Percentiles rank a stretch among this genome's conserved stretches.
These are phyloP conservation scores for Stictonetta naevosa DNA, from an alignment of 2,113 vertebrate species.

Conservation along the genomic window DNA sequence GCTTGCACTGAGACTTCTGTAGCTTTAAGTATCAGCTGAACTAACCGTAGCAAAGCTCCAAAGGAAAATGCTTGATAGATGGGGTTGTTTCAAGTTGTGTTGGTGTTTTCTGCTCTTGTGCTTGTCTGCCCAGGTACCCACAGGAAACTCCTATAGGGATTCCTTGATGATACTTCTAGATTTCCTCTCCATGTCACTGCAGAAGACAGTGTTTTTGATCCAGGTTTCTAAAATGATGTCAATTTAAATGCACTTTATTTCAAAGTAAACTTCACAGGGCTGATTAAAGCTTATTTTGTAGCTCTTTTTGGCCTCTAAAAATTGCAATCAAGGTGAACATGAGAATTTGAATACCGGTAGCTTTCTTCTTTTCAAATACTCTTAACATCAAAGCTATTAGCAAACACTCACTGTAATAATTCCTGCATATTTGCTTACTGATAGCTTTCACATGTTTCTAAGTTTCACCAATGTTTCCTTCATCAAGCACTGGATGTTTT, in stretches of 20 bases:
- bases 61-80: background rate
- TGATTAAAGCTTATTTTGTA: slow-evolving; percentile 9
- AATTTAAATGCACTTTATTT: slow-evolving; percentile 19
- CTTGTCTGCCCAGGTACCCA: background rate
- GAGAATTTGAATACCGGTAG: background rate
- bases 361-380: slow-evolving; percentile 22
- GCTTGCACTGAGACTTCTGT: background rate
- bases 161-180: background rate
- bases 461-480: background rate
- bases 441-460: slow-evolving; percentile 22
- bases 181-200: background rate
- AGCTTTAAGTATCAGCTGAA: background rate
- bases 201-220: background rate
- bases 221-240: background rate
- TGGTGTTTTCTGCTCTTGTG: background rate
- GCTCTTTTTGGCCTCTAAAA: background rate
- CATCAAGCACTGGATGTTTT: background rate
- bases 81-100: background rate
- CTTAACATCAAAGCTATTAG: slow-evolving; percentile 10
- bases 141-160: background rate
- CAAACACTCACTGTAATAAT: background rate
- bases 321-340: background rate
- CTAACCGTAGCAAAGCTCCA: background rate
- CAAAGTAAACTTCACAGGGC: slow-evolving; percentile 37
- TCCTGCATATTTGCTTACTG: background rate